Base-by-base conservation (phyloP, 1,140 invertebrate genomes). In the Cephus cinctus region DNA sequence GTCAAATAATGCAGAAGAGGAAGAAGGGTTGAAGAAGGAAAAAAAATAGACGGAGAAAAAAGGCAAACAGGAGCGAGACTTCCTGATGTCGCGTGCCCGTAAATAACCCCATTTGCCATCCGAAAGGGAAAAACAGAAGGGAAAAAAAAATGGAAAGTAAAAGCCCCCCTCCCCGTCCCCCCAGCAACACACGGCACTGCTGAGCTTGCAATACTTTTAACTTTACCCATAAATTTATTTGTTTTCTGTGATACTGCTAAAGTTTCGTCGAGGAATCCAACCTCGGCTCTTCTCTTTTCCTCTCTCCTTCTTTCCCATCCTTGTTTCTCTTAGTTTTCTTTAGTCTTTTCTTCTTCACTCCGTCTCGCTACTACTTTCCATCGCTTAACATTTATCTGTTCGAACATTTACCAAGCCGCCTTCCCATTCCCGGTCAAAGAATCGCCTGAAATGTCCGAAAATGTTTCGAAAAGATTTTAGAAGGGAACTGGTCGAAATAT, bases 201-300 rank as follows among this genome's bases (percentile, higher is more conserved):
- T 51, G 55, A 66, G 59, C 60, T 65, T 57, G 63, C 57, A 52
- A 63, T 63, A 57, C 67, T 69, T 63, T 69, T 67, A 71, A 72
- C 67, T 70, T 72, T 62, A 21, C 39, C 59, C 63, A 66, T 72
- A 72, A 72, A 72, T 72, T 70, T 72, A 69, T 72, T 70, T 70
- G 52, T 55, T 47, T 47, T 36, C 35, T 15, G 54, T 50, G 57
- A 61, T 63, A 59, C 56, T 52, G 55, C 57, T 67, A 65, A 71
- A 69, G 60, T 69, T 71, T 69, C 66, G 64, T 67, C 63, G 66
- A 69, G 57, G 45, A 63, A 45, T 30, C 14, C 51, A 51, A 16
- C 31, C 38, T 32, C 22, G 38, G 41, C 27, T 3, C 4, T 57
- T 52, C 50, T 22, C 42, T 49, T 41, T 39, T 30, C 34, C 35